Conservation (phyloP, 1,140 invertebrate genomes). For the Tetramorium simillimum region DNA sequence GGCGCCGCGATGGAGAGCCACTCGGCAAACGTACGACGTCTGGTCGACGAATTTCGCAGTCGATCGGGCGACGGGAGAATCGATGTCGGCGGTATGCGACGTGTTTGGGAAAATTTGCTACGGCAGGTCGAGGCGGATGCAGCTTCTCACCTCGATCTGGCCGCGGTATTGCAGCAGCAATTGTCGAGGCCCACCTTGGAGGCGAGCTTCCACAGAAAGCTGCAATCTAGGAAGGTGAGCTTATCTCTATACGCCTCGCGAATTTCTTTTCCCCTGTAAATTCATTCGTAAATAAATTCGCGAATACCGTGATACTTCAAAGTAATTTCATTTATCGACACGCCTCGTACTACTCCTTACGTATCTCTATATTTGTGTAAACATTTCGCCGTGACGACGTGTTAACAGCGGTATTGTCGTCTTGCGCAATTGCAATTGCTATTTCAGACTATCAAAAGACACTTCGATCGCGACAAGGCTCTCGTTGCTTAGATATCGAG, state of each 20-base stretch:
- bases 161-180: conserved; percentile 92
- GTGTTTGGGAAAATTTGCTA: conserved; percentile 96
- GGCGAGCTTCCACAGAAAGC: conserved; percentile 95
- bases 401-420: not conserved
- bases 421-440: not conserved
- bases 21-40: conserved; percentile 94
- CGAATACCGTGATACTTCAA: not conserved
- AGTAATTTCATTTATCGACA: not conserved
- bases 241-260: not conserved
- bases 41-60: conserved; percentile 95
- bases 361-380: not conserved
- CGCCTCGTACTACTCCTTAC: not conserved
- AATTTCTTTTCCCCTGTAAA: not conserved
- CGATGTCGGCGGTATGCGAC: conserved; percentile 94
- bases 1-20: conserved; percentile 96
- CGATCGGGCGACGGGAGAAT: conserved; percentile 94
- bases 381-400: not conserved
- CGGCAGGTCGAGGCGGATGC: conserved; percentile 97
- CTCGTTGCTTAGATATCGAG: not conserved
- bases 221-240: conserved; percentile 93
- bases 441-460: conserved; percentile 24
- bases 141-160: conserved; percentile 94
- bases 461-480: not conserved
- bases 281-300: not conserved
- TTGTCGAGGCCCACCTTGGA: conserved; percentile 95